Evolutionary conservation across 2,797 vertebrate genomes (phyloP), one percentile per base, ranked within the genome.

Genomic region (Chloroceryle amazona): DNA sequence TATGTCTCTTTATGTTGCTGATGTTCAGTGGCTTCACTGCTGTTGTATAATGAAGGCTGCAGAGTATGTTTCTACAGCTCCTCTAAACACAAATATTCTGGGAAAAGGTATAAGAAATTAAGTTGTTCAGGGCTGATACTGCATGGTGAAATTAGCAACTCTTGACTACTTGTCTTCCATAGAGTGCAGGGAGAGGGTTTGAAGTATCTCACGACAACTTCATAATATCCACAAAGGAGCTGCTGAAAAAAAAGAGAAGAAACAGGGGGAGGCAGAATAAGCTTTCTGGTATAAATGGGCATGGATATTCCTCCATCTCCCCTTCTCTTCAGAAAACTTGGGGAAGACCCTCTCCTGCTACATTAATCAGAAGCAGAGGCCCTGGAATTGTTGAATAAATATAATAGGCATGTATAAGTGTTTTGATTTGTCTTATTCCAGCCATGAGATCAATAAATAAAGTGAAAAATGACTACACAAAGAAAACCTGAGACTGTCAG

Each of bases 361-460:
- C 42, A 81, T 81, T 78, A 72, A 75, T 88, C 80, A 90, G 76
- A 25, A 88, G 33, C 65, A 88, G 80, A 95, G 82, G 85, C 72
- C 68, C 52, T 33, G 62, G 31, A 66, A 86, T 44, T 28, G 39
- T 47, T 51, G 76, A 90, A 81, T 88, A 94, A 89, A 65, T 42
- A 81, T 79, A 93, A 94, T 23, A 81, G 93, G 28, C 62, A 25
- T 60, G 55, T 86, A 22, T 72, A 88, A 91, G 12, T 84, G 39
- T 66, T 82, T 83, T 91, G n/a, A 96, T 95, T 95, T 94, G 39
- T 91, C 80, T 95, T 79, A 90, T 81, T 95, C 76, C 73, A 82
- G 66, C 62, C 6, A 4, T 28, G n/a, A 94, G 93, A 95, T 94
- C 94, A 93, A 93, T 93, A 94, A 86, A 93, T 90, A 94, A 73